Evolutionary conservation across 2,113 vertebrate genomes (phyloP).

Genomic region (Microcebus murinus): DNA sequence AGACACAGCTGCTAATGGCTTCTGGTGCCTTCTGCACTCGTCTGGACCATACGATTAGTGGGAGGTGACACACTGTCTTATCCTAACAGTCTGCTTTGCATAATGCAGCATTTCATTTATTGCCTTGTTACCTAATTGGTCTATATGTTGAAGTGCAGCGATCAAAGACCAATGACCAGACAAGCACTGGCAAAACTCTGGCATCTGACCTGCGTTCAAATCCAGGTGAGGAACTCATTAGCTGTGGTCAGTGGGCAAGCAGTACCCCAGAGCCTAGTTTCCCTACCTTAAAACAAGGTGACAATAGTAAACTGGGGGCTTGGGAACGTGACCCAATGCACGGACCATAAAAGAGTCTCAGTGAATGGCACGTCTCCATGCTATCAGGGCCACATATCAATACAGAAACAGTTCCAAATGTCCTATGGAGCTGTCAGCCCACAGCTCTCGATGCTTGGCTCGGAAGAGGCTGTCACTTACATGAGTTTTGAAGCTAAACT

Average conservation of each 20-base stretch:
- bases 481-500: neutral
- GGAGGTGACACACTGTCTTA: neutral
- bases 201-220: neutral
- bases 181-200: neutral
- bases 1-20: neutral
- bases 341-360: neutral
- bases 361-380: neutral
- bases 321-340: neutral
- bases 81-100: neutral
- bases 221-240: neutral
- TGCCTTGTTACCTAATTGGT: neutral
- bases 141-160: neutral
- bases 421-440: neutral
- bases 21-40: neutral
- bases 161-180: neutral
- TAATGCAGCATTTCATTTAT: neutral
- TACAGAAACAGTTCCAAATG: neutral
- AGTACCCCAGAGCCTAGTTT: neutral
- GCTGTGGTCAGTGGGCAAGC: neutral
- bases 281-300: neutral
- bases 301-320: neutral
- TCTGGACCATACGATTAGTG: neutral
- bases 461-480: no score
- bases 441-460: fast-evolving
- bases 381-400: neutral